Evolutionary conservation across 2,888 invertebrate genomes (phyloP), one percentile per base, ranked within the genome.

Genomic region (Cetonia aurata): DNA sequence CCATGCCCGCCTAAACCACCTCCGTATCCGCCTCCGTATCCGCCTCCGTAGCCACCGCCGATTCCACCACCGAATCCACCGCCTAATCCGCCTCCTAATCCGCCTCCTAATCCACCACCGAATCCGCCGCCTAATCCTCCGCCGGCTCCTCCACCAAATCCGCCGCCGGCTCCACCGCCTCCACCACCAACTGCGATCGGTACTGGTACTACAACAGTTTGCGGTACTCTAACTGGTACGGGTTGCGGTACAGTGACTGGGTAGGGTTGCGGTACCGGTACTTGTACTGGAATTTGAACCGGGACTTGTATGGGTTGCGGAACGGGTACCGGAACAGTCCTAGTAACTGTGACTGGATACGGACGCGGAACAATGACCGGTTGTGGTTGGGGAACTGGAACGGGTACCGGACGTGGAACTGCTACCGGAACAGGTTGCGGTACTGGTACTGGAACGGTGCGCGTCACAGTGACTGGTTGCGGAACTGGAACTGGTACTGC

Each of bases 231-330:
- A 44, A 81, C 81, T 53, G 80, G 78, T 1, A 87, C 85, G 0
- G 88, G 88, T 62, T 88, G 88, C 8, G 88, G 84, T 0, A 88
- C 84, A 0, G 87, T 86, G 25, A 88, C 88, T 0, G 88, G 86
- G 68, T 87, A 86, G 0, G 6, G 87, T 87, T 31, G 87, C 0
- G 88, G 87, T 6, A 88, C 85, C 0, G 88, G 86, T 48, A 89
- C 84, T 0, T 87, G 84, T 1, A 89, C 86, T 25, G 83, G 84
- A 70, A 88, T 86, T 75, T 86, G 80, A 12, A 84, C 81, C 19
- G 83, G 81, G 1, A 85, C 84, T 44, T 83, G 81, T 65, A 83
- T 80, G 12, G 84, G 84, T 66, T 80, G 81, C 19, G 83, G 82
- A 37, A 85, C 82, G n/a, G 83, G 78, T 13, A 84, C 81, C 17